Conservation (phyloP, 2,888 invertebrate species). For the Papilio gigon region DNA sequence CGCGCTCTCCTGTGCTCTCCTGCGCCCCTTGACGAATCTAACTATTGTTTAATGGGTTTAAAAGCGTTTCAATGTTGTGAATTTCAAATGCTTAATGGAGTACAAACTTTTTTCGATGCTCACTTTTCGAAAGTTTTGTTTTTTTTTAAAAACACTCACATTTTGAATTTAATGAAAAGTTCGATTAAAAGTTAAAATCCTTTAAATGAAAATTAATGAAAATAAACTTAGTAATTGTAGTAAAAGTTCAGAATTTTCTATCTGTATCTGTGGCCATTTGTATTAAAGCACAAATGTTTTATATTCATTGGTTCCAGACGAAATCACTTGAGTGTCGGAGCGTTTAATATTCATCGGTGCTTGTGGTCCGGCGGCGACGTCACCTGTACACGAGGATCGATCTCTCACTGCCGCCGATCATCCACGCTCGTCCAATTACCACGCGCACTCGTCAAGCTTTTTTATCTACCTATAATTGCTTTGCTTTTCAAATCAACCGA, state of each 20-base stretch:
- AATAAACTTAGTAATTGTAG: too few species aligned
- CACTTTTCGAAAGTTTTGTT: constrained; percentile 1
- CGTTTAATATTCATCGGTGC: constrained; percentile 71
- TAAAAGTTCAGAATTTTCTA: not conserved
- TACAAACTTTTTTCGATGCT: constrained; percentile 41
- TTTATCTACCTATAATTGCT: constrained; percentile 65
- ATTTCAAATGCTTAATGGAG: constrained; percentile 53
- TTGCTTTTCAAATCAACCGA: constrained; percentile 44
- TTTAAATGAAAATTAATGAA: not conserved
- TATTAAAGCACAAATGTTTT: constrained; percentile 36
- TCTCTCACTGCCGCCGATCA: constrained; percentile 57
- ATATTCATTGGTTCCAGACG: constrained; percentile 53
- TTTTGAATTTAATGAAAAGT: not conserved
- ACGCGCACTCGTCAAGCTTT: constrained; percentile 57
- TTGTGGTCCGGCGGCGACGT: constrained; percentile 55
- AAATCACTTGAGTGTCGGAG: constrained; percentile 59
- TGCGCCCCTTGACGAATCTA: constrained; percentile 68
- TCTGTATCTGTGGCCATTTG: constrained; percentile 7
- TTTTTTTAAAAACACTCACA: not conserved
- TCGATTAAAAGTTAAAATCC: too few species aligned
- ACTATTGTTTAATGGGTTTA: constrained; percentile 70
- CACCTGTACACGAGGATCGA: constrained; percentile 59
- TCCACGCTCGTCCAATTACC: constrained; percentile 72
- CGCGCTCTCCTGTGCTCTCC: constrained; percentile 42
- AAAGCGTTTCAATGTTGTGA: constrained; percentile 69